phyloP scores from a whole-genome alignment of 2,888 invertebrate genomes.

The Drosophila testacea region DNA sequence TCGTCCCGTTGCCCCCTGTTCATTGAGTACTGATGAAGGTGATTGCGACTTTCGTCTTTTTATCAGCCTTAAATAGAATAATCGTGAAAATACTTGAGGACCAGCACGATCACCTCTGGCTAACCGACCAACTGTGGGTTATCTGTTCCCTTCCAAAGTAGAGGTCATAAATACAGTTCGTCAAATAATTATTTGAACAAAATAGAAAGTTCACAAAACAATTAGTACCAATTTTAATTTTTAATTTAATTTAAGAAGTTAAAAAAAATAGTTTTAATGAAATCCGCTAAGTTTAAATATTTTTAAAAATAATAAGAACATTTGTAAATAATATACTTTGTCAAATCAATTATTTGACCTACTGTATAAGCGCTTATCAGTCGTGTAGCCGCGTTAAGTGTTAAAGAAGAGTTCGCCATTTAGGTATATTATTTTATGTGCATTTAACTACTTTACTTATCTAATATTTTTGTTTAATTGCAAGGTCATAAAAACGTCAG shows the following conservation, averaged over 20 bases:
- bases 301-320: neutral
- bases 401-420: constrained; percentile 1
- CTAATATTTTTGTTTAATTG: constrained; percentile 42
- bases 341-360: neutral
- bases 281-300: no score
- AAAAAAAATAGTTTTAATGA: no score
- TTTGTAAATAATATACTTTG: neutral
- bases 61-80: constrained; percentile 3
- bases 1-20: constrained; percentile 5
- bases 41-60: constrained; percentile 12
- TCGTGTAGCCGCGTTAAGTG: neutral
- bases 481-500: constrained; percentile 42
- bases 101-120: constrained; percentile 7
- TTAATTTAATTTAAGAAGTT: no score
- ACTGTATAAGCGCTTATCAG: constrained; percentile 15
- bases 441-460: constrained; percentile 36
- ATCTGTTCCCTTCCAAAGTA: constrained; percentile 5
- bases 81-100: constrained; percentile 17
- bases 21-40: constrained; percentile 46
- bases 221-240: no score
- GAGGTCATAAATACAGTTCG: constrained; percentile 10
- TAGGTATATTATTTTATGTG: constrained; percentile 25
- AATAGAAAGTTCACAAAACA: neutral
- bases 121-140: constrained; percentile 11
- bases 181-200: neutral